Base-by-base conservation (phyloP, 2,888 invertebrate genomes). In the Hanleya hanleyi region DNA sequence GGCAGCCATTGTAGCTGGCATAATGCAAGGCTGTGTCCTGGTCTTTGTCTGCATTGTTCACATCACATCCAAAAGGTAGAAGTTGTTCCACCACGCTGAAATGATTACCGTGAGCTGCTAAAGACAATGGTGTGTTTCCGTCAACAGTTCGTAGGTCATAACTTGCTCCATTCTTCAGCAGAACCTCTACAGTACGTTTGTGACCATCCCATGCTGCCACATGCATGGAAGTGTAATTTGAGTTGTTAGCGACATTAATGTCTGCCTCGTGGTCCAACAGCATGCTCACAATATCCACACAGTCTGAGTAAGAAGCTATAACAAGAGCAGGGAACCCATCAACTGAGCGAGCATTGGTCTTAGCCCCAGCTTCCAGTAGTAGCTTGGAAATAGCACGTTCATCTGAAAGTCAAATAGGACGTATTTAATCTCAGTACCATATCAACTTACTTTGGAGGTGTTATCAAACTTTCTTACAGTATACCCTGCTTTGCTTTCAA, bases 121-220 rank as follows among this genome's bases (percentile, higher is more conserved):
- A 77, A 18, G 86, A 80, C 47, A 88, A 71, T 0, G 87, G 86
- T 1, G 87, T 87, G 70, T 85, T 88, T 41, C 71, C 75, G 70
- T 87, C 86, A 15, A 66, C 26, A 5, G 87, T 88, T 12, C 71
- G 76, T 7, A 26, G 36, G 68, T 88, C 87, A 47, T 79, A 79
- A 1, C 70, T 62, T 1, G 84, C 84, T 5, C 83, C 84, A 26
- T 71, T 70, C 0, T 79, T 72, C 12, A 88, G 69, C 41, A 88
- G 70, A 6, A 77, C 47, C 12, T 80, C 72, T 5, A 85, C 79
- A 9, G 81, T 76, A 5, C 79, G 69, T 1, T 76, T 29, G 50
- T 83, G 80, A 9, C 87, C 87, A 61, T 87, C 85, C 87, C 87
- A 86, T 26, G 87, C 84, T 26, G 88, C 86, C 35, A 84, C 80